These are phyloP conservation scores for Dicerorhinus sumatrensis DNA, from an alignment of 2,113 vertebrate genomes.

Conservation along the genomic window DNA sequence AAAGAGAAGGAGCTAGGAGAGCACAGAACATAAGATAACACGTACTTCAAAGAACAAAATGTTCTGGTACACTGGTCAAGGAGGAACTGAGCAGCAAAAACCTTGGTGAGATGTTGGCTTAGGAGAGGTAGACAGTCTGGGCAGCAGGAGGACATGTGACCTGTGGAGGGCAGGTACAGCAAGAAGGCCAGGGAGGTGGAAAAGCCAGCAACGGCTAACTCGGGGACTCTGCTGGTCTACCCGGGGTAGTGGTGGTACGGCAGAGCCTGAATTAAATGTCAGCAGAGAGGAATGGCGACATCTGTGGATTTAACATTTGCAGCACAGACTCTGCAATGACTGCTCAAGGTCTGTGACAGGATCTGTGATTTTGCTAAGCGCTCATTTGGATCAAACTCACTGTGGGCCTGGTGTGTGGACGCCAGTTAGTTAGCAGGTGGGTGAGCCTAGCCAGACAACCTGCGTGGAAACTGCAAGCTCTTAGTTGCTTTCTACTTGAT, in stretches of 20 bases:
- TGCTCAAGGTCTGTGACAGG: neutral
- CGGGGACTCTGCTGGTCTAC: neutral
- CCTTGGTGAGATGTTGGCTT: no score
- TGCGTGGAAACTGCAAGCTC: neutral
- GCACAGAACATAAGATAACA: no score
- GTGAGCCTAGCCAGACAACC: neutral
- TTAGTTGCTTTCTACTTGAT: neutral
- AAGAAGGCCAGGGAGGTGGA: neutral
- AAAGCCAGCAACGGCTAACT: neutral
- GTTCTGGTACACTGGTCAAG: no score
- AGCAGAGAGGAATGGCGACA: accelerated
- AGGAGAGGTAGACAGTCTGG: neutral
- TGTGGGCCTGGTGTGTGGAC: neutral
- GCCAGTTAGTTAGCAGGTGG: neutral
- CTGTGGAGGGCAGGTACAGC: neutral
- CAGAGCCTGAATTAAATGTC: neutral
- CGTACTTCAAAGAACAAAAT: neutral
- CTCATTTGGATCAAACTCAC: accelerated
- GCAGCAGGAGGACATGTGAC: neutral
- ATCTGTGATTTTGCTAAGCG: neutral
- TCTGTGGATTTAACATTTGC: no score
- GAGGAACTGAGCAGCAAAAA: accelerated
- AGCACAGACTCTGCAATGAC: neutral
- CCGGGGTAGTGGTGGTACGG: neutral
- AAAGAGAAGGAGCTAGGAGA: accelerated